A percentile compares a stretch with the other conserved stretches of the same genome.
phyloP scores from a whole-genome alignment of 2,888 invertebrate species.

The Philereme vetulata region DNA sequence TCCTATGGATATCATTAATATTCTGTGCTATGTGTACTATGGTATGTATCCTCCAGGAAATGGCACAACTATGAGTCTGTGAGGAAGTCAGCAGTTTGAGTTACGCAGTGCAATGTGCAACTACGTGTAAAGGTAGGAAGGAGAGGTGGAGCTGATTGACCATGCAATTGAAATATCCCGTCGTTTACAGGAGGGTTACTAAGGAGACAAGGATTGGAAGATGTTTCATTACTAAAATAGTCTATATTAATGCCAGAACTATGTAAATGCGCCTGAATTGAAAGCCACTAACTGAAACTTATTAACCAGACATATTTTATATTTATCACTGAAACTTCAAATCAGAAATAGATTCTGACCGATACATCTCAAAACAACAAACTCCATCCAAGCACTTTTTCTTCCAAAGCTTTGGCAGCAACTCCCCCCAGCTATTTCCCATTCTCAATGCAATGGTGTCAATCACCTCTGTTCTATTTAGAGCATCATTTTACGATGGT shows the following conservation, averaged over 20 bases:
- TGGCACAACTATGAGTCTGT: slow-evolving; percentile 4
- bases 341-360: background rate
- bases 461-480: slow-evolving; percentile 41
- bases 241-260: too few species aligned
- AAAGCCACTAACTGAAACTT: too few species aligned
- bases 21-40: background rate
- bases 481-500: slow-evolving; percentile 18
- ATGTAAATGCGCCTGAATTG: too few species aligned
- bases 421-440: slow-evolving; percentile 4
- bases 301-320: too few species aligned
- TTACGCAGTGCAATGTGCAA: background rate
- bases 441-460: slow-evolving; percentile 30
- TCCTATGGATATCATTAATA: slow-evolving; percentile 4
- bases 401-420: slow-evolving; percentile 14
- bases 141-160: slow-evolving; percentile 9
- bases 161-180: slow-evolving; percentile 16
- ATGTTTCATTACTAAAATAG: too few species aligned
- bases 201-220: too few species aligned
- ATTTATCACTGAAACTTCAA: background rate
- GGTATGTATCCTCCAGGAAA: background rate
- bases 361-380: background rate
- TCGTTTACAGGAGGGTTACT: slow-evolving; percentile 6
- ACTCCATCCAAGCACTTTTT: background rate
- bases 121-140: background rate
- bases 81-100: slow-evolving; percentile 5